Base-by-base conservation (phyloP, 92 coral and sea anemone genomes). In the Umimayanthus chanpuru region DNA sequence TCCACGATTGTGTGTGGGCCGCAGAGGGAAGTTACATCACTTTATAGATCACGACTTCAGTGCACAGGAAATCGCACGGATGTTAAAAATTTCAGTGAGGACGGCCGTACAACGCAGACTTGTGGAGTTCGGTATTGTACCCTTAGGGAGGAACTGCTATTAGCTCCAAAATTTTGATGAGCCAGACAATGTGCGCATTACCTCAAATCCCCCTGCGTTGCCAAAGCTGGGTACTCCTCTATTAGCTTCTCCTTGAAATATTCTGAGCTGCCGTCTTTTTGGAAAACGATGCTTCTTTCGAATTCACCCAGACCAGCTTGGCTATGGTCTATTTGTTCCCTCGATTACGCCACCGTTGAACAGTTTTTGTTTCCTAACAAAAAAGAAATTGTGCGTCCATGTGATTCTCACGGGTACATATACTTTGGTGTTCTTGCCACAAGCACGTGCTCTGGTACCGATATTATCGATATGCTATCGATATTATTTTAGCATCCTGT, bases 241-340 rank as follows among this genome's bases (percentile, higher is more conserved):
- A 79, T 14, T 20, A 88, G 88, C 90, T 88, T 90, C 50, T 74
- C 55, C 56, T 88, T 23, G 70, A 90, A 67, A 72, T 90, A 87
- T 32, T 87, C 93, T 71, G 87, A 16, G 72, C 86, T 86, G 21
- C 90, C 90, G 43, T 90, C 87, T 80, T 90, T 90, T 50, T 90
- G 81, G 25, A 90, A 87, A 23, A 88, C 85, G 25, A 90, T 56
- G 39, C 86, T 81, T 28, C 83, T 56, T n/a, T n/a, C n/a, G n/a
- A n/a, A n/a, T n/a, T 88, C 93, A 41, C 88, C 91, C 14, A 90
- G 77, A 25, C 93, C 93, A n/a, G 93, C 93, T 16, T 30, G 56
- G n/a, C 91, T 82, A 81, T 88, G 88, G 12, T 53, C 73, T 12
- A 81, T 9, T 4, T 50, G 58, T n/a, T 88, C 81, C 53, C 82